A percentile compares a stretch with the other conserved stretches of the same genome.
phyloP scores from a whole-genome alignment of 2,797 vertebrate species.

The Apodemus agrarius region DNA sequence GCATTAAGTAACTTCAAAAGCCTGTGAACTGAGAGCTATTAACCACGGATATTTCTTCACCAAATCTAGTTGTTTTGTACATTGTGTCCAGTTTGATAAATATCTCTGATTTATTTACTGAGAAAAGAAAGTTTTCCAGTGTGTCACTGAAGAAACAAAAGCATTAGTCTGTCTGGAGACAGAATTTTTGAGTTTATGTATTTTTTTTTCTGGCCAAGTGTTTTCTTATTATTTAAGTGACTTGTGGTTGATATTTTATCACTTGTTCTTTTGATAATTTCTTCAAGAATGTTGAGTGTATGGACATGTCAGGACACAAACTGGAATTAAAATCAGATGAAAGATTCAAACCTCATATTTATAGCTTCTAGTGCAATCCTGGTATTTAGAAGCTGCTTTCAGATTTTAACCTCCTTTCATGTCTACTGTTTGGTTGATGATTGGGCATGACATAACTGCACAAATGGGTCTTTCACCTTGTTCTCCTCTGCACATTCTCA shows the following conservation, averaged over 20 bases:
- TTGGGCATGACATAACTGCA: background rate
- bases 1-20: background rate
- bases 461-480: background rate
- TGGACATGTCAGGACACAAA: conserved; percentile 75
- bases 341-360: conserved; percentile 70
- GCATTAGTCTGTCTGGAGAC: conserved; percentile 69
- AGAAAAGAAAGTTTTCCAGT: conserved; percentile 28
- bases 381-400: background rate
- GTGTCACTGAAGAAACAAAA: conserved; percentile 74
- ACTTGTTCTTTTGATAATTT: conserved; percentile 71
- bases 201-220: conserved; percentile 69
- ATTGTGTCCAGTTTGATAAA: conserved; percentile 75
- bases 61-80: conserved; percentile 64
- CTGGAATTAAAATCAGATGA: conserved; percentile 68
- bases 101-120: conserved; percentile 73
- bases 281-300: conserved; percentile 69
- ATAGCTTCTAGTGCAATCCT: conserved; percentile 38
- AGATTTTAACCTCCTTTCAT: background rate
- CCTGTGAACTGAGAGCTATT: background rate
- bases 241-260: conserved; percentile 77
- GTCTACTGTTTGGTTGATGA: background rate
- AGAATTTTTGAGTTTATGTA: conserved; percentile 58
- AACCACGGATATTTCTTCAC: background rate
- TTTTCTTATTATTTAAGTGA: conserved; percentile 73
- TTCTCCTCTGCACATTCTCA: background rate